phyloP scores from a whole-genome alignment of 2,113 vertebrate species.

The Misgurnus anguillicaudatus region DNA sequence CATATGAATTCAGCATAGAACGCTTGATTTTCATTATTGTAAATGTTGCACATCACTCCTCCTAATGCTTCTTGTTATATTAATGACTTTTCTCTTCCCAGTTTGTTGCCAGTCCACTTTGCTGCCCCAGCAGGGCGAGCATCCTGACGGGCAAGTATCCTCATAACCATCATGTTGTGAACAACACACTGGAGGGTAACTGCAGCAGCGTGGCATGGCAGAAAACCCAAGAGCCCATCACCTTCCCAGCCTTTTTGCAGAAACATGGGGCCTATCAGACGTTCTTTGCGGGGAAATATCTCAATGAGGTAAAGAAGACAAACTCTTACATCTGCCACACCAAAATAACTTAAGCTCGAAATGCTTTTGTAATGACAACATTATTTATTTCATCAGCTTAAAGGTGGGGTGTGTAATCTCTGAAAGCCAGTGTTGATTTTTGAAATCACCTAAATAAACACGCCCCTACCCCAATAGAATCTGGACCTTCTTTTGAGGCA shows the following conservation, averaged over 20 bases:
- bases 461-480: no score
- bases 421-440: no score
- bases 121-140: conserved; percentile 95
- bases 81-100: conserved; percentile 55
- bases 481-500: no score
- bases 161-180: conserved; percentile 95
- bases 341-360: not conserved
- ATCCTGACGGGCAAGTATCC: conserved; percentile 97
- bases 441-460: no score
- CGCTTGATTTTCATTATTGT: no score
- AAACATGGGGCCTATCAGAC: conserved; percentile 84
- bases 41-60: no score
- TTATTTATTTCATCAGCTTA: not conserved
- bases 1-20: no score
- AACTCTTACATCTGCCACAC: not conserved
- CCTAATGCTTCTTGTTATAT: not conserved
- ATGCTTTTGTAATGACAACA: not conserved
- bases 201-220: conserved; percentile 96
- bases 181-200: conserved; percentile 96
- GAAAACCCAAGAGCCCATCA: conserved; percentile 87
- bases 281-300: conserved; percentile 96
- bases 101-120: conserved; percentile 96
- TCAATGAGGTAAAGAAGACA: conserved; percentile 84
- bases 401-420: no score
- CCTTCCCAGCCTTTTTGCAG: conserved; percentile 87